Evolutionary conservation across 2,113 vertebrate species (phyloP).

Genomic region (Cariama cristata): DNA sequence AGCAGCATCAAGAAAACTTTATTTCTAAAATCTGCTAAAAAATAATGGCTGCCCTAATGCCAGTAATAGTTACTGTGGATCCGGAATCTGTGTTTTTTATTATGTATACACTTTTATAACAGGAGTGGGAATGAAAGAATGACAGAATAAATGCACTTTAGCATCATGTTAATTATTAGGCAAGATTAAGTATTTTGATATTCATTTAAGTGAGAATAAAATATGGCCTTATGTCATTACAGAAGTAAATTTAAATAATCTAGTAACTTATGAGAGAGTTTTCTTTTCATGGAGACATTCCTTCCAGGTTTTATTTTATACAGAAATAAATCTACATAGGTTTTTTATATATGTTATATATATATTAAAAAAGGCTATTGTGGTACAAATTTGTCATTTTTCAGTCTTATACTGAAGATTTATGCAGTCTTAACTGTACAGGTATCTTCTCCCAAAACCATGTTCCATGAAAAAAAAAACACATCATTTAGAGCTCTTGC

Average conservation of each 20-base stretch:
- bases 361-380: neutral
- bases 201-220: neutral
- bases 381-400: neutral
- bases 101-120: neutral
- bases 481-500: neutral
- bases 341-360: too few relatives aligned
- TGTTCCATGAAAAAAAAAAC: rapidly evolving
- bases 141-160: neutral
- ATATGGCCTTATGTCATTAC: neutral
- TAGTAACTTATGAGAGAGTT: neutral
- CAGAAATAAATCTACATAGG: neutral
- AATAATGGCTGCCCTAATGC: neutral
- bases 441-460: neutral
- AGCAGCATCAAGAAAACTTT: neutral
- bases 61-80: neutral
- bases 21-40: neutral
- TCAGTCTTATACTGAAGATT: neutral
- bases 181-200: neutral
- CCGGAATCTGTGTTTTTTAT: neutral
- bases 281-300: neutral
- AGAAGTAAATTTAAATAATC: neutral
- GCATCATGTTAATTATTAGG: neutral
- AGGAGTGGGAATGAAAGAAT: neutral
- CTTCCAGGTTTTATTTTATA: neutral
- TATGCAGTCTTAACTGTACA: neutral